These are phyloP conservation scores for Sinopyrophorus schimmeli DNA, from an alignment of 2,888 invertebrate species.

Conservation along the genomic window DNA sequence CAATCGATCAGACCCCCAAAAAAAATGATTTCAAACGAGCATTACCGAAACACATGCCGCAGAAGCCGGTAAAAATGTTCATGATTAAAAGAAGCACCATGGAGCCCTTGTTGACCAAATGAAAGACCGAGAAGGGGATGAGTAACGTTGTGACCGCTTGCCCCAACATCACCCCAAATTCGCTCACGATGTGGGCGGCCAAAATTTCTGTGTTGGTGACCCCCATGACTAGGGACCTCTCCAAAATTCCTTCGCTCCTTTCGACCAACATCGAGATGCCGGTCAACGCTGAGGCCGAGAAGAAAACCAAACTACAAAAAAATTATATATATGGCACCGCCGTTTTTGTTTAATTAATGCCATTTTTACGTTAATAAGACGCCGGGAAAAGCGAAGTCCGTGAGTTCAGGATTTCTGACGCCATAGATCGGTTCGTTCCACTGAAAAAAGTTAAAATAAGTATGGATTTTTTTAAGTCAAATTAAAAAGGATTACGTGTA, in stretches of 20 bases:
- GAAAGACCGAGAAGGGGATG: conserved; percentile 77
- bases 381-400: conserved; percentile 93
- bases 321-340: neutral
- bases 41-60: conserved; percentile 91
- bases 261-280: conserved; percentile 88
- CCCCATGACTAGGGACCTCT: conserved; percentile 86
- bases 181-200: conserved; percentile 83
- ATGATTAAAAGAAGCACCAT: conserved; percentile 73
- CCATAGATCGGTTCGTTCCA: conserved; percentile 78
- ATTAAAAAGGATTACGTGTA: conserved; percentile 58
- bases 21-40: neutral
- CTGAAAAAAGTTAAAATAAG: conserved; percentile 50
- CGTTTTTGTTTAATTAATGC: conserved; percentile 33
- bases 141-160: conserved; percentile 80
- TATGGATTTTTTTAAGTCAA: neutral
- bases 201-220: conserved; percentile 80
- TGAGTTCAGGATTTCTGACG: conserved; percentile 76
- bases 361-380: conserved; percentile 85
- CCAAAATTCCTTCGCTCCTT: conserved; percentile 86
- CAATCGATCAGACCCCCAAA: conserved; percentile 1
- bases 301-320: neutral
- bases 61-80: conserved; percentile 80
- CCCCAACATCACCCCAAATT: conserved; percentile 81
- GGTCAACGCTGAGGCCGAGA: conserved; percentile 86
- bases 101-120: conserved; percentile 76